These are phyloP conservation scores for Hipposideros larvatus DNA, from an alignment of 2,797 vertebrate genomes.

Conservation along the genomic window DNA sequence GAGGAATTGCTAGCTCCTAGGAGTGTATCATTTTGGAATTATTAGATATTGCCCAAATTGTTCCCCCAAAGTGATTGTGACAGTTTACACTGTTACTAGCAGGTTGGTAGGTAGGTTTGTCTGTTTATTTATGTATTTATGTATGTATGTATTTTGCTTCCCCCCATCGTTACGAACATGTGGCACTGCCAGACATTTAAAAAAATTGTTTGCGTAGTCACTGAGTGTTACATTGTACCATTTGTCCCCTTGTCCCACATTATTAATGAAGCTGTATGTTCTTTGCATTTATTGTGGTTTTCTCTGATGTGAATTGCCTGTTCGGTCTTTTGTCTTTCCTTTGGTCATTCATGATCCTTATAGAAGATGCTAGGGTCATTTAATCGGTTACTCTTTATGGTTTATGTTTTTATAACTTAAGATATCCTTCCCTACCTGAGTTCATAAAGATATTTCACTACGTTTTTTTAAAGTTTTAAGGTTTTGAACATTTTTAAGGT, in stretches of 20 bases:
- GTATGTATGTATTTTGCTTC: not conserved
- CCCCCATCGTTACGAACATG: fast-evolving
- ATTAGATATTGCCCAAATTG: not conserved
- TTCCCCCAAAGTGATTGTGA: not conserved
- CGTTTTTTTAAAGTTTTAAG: not conserved
- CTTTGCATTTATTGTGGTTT: not conserved
- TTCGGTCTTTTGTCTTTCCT: not conserved
- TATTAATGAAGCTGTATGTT: not conserved
- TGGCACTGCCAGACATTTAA: not conserved
- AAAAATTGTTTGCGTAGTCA: not conserved
- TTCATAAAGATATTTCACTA: not conserved
- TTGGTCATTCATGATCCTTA: not conserved
- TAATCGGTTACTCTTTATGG: not conserved
- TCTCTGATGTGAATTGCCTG: not conserved
- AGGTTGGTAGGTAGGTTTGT: not conserved
- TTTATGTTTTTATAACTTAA: not conserved
- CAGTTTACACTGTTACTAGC: not conserved
- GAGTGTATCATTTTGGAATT: not conserved
- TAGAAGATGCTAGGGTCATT: not conserved
- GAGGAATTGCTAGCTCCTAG: not conserved
- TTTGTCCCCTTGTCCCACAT: not conserved
- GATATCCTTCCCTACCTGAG: not conserved
- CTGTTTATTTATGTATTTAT: no score
- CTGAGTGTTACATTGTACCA: not conserved
- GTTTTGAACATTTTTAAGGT: not conserved